Base-by-base conservation (phyloP, 2,888 invertebrate genomes). In the Agrochola lota region DNA sequence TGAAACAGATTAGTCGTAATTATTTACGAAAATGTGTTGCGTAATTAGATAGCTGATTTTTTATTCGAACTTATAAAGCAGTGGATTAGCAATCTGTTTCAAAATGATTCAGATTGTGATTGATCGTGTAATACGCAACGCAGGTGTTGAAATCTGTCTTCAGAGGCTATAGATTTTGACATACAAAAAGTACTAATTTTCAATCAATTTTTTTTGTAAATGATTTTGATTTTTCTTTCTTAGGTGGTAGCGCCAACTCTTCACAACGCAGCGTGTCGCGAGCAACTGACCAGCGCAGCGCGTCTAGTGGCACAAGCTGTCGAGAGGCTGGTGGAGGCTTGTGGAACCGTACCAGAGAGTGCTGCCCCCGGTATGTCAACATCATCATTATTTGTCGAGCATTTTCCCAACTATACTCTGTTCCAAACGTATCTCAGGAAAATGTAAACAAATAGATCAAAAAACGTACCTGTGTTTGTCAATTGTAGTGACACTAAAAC, bases 241-340 rank as follows among this genome's bases (percentile, higher is more conserved):
- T 82, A 57, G 97, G 98, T 99, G 74, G 98, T 99, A 11, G 98
- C 99, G 0, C 98, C 98, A 0, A 98, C 99, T 0, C 96, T 99
- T 6, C 98, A 98, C 88, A 98, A 98, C 88, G 97, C 98, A 0
- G 98, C 98, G 0, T 98, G 98, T 84, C 98, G 99, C 91, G 98
- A 99, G 88, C 99, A 99, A 94, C 96, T 99, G 81, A 98, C 98
- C 76, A 98, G 98, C 78, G 99, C 99, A 0, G 99, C 99, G 0
- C 97, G 99, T 30, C 99, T 99, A 93, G 99, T 99, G 12, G 98
- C 99, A 0, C 97, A 97, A 80, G 99, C 99, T 0, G 99, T 99
- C 0, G 99, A 99, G 92, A 97, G 98, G 40, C 97, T 99, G 68
- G 98, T 99, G 15, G 97, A 97, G 43, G 98, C 98, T 1, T 99